A percentile compares a stretch with the other conserved stretches of the same genome.
Conservation (phyloP, 2,888 invertebrate genomes). For the Ennomos erosarius region DNA sequence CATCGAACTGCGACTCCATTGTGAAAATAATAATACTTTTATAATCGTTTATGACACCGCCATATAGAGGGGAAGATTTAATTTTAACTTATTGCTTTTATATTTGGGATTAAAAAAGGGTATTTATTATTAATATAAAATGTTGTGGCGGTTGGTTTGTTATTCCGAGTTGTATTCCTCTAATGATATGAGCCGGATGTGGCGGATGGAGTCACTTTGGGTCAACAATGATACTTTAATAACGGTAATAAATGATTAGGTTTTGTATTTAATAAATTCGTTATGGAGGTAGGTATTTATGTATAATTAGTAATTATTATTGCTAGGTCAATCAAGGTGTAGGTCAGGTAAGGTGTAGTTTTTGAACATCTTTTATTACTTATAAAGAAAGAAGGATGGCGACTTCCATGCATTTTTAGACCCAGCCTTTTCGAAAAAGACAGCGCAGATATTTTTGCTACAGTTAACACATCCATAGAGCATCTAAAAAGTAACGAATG, state of each 20-base stretch:
- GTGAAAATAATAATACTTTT: conserved; percentile 20
- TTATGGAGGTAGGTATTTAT: no score
- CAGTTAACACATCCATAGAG: no score
- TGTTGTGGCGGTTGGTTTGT: conserved; percentile 50
- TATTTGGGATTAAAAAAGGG: conserved; percentile 43
- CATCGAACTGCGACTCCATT: conserved; percentile 17
- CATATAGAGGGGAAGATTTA: conserved; percentile 50
- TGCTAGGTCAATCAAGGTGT: no score
- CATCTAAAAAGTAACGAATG: no score
- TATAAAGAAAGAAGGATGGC: no score
- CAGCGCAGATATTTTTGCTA: no score
- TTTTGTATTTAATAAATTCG: no score
- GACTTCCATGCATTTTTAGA: no score
- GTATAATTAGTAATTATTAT: no score
- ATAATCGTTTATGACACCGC: conserved; percentile 38
- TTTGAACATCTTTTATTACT: no score
- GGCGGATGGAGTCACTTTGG: conserved; percentile 29
- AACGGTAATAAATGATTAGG: background rate
- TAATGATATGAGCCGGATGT: conserved; percentile 47
- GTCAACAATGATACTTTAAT: conserved; percentile 18
- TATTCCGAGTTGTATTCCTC: conserved; percentile 37
- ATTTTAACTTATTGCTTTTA: conserved; percentile 39
- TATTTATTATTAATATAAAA: conserved; percentile 41
- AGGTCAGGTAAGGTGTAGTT: no score
- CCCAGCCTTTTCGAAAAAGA: no score